Conservation (phyloP, 2,113 vertebrate genomes). For the Colius striatus region DNA sequence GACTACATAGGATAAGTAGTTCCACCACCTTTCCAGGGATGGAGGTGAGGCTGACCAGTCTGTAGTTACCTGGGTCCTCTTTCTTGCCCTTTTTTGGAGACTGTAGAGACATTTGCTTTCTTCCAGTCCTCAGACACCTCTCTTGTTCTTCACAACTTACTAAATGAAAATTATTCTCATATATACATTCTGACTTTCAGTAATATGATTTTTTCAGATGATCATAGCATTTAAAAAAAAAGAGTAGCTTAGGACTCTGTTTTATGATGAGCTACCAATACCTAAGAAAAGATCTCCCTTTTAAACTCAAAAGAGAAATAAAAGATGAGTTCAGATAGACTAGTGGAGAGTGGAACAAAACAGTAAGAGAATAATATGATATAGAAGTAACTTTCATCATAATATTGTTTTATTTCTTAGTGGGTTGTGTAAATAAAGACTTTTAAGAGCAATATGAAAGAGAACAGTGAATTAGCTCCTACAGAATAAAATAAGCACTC, state of each 20-base stretch:
- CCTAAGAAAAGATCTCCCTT: background rate
- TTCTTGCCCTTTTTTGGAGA: too few relatives aligned
- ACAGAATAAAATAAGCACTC: background rate
- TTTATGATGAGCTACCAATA: background rate
- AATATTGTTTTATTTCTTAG: background rate
- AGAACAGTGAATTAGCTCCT: background rate
- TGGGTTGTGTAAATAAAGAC: background rate
- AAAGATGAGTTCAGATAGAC: background rate
- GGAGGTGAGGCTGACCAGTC: too few relatives aligned
- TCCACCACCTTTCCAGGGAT: too few relatives aligned
- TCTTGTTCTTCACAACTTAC: too few relatives aligned
- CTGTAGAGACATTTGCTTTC: too few relatives aligned
- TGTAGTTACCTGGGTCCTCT: too few relatives aligned
- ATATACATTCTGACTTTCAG: background rate
- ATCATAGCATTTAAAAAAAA: background rate
- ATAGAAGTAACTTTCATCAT: background rate
- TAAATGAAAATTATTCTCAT: background rate
- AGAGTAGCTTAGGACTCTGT: background rate
- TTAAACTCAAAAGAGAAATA: background rate
- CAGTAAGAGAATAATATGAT: background rate
- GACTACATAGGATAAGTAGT: too few relatives aligned
- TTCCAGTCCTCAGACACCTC: too few relatives aligned
- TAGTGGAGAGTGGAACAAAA: background rate
- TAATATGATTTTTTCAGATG: background rate
- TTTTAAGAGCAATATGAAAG: background rate